Evolutionary conservation across 2,113 vertebrate species (phyloP).

Genomic region (Delphinus delphis): DNA sequence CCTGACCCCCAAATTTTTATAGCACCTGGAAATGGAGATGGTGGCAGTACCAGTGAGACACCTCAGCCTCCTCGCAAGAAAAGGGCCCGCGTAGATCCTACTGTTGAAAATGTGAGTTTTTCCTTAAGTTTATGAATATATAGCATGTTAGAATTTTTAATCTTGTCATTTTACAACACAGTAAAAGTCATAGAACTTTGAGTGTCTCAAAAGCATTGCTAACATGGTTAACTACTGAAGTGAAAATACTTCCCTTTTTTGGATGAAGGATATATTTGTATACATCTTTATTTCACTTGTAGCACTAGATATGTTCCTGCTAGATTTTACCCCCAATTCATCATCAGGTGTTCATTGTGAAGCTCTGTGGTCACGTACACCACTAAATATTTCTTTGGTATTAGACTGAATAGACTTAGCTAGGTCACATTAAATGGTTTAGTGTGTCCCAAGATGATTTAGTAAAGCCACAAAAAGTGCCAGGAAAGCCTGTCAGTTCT

Average conservation of each 20-base stretch:
- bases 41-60: slow-evolving; percentile 95
- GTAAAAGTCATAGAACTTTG: not conserved
- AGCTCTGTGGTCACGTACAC: not conserved
- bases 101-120: slow-evolving; percentile 94
- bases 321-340: not conserved
- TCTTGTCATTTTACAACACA: not conserved
- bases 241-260: not conserved
- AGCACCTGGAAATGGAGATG: slow-evolving; percentile 96
- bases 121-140: not conserved
- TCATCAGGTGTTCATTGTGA: not conserved
- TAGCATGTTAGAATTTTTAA: not conserved
- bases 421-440: not conserved
- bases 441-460: not conserved
- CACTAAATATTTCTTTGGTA: not conserved
- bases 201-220: not conserved
- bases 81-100: slow-evolving; percentile 96
- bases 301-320: not conserved
- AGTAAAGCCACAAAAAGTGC: not conserved
- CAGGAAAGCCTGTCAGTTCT: not conserved
- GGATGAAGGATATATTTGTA: not conserved
- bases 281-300: not conserved
- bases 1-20: not conserved
- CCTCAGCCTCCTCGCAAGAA: slow-evolving; percentile 98
- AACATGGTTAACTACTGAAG: not conserved
- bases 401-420: not conserved